A percentile compares a stretch with the other conserved stretches of the same genome.
These are phyloP conservation scores for Drosophila imparisetae DNA, from an alignment of 2,888 invertebrate species.

Conservation along the genomic window DNA sequence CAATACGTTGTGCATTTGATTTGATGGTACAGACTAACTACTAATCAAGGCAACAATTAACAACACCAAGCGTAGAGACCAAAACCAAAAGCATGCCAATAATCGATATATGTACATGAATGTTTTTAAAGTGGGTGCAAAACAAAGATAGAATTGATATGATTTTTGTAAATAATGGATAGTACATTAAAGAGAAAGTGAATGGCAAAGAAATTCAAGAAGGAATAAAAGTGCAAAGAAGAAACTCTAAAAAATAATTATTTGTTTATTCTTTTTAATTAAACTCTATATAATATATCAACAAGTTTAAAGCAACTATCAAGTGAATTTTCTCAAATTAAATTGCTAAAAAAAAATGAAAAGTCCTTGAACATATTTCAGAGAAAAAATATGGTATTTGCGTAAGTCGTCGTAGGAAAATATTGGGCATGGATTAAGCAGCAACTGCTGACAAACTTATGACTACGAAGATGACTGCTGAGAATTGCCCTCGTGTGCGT, in stretches of 20 bases:
- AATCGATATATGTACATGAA: slow-evolving; percentile 5
- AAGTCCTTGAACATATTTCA: slow-evolving; percentile 3
- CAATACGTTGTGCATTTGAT: slow-evolving; percentile 71
- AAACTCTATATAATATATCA: not conserved
- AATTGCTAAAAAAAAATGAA: not conserved
- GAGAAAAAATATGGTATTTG: slow-evolving; percentile 6
- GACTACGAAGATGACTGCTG: slow-evolving; percentile 19
- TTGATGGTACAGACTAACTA: slow-evolving; percentile 52
- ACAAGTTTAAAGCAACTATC: not conserved
- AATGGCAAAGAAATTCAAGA: not conserved
- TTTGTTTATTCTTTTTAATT: not conserved
- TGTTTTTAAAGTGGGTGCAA: slow-evolving; percentile 9
- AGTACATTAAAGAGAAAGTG: not conserved
- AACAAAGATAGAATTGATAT: not conserved
- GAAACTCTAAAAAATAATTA: not conserved
- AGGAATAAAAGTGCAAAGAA: not conserved
- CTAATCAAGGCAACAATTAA: slow-evolving; percentile 53
- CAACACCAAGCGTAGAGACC: slow-evolving; percentile 41
- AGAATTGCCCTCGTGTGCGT: slow-evolving; percentile 43
- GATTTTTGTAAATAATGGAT: too few species aligned
- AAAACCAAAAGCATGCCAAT: slow-evolving; percentile 55
- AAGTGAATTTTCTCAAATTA: not conserved
- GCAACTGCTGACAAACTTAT: slow-evolving; percentile 43
- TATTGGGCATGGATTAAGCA: slow-evolving; percentile 17
- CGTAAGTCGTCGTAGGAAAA: slow-evolving; percentile 16